phyloP scores from a whole-genome alignment of 2,113 vertebrate species.

The Amphiprion ocellaris region DNA sequence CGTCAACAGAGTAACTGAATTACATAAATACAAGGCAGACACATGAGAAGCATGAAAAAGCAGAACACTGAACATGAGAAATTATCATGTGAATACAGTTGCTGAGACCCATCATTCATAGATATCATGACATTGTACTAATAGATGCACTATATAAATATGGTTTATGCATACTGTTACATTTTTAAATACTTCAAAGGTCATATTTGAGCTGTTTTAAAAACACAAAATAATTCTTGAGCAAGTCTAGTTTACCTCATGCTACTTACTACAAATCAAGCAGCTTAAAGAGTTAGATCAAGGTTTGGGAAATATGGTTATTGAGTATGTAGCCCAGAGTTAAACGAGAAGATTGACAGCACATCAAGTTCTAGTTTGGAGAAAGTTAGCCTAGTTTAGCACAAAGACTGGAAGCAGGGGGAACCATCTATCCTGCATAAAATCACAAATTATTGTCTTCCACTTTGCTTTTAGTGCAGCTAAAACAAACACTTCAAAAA shows the following conservation, averaged over 20 bases:
- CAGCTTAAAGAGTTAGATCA: too few relatives aligned
- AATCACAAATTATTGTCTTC: too few relatives aligned
- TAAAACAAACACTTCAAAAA: too few relatives aligned
- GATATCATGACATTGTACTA: constrained; percentile 7
- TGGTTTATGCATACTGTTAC: background rate
- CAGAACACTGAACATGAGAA: background rate
- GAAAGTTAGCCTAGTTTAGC: too few relatives aligned
- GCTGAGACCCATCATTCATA: background rate
- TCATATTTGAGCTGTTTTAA: background rate
- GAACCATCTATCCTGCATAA: too few relatives aligned
- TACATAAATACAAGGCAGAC: constrained; percentile 66
- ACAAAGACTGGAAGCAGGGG: too few relatives aligned
- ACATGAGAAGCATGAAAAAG: constrained; percentile 17
- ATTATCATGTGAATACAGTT: background rate
- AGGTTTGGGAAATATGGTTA: too few relatives aligned
- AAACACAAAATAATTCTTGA: background rate
- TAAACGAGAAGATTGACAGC: too few relatives aligned
- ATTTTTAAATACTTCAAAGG: constrained; percentile 33
- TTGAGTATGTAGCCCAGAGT: too few relatives aligned
- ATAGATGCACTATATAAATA: constrained; percentile 44
- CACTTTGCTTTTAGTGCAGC: too few relatives aligned
- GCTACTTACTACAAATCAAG: too few relatives aligned
- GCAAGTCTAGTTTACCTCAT: background rate
- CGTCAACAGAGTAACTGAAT: constrained; percentile 46
- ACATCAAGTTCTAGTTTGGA: too few relatives aligned